Base-by-base conservation (phyloP, 2,888 invertebrate species). In the Nymphalis polychloros region DNA sequence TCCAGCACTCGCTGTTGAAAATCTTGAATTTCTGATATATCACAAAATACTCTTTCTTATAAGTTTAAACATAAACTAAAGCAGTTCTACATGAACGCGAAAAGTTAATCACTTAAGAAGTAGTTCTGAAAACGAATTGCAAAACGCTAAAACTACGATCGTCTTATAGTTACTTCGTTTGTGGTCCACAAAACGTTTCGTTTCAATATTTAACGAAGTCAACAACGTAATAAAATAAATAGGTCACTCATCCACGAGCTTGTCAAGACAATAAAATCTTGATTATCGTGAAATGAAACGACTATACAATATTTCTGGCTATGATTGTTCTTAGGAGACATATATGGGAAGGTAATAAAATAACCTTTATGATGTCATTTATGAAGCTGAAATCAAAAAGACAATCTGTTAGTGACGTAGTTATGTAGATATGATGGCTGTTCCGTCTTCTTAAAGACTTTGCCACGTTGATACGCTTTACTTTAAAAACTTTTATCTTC, bases 181-280 rank as follows among this genome's bases (percentile, higher is more conserved):
- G 63, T 60, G 47, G 59, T 59, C 52, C 31, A 53, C 63, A 52
- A 52, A 68, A 59, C 63, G 59, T 64, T 63, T 59, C 59, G 67
- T 57, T 64, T 59, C 41, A 63, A 61, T 69, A 61, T 63, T 69
- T 57, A 61, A 55, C 41, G 41, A 57, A 61, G 64, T 50, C 60
- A 61, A 69, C 64, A 64, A 49, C 55, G 50, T 67, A 64, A 64
- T 71, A 71, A 71, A 71, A 71, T 68, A 72, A 72, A 72, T 74
- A 65, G 73, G 73, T 64, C 72, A 63, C 63, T 68, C 72, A 65
- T 65, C 74, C 69, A 69, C 57, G 52, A 47, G 59, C 69, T 71
- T 70, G 71, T 71, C 65, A 53, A 67, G 71, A 74, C 73, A 73
- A 71, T 74, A 72, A 71, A 74, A 67, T 53, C 55, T 74, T 73